Percentiles rank a stretch among this genome's conserved stretches.
These are phyloP conservation scores for Philopedon plagiatum DNA, from an alignment of 2,888 invertebrate species.

Conservation along the genomic window DNA sequence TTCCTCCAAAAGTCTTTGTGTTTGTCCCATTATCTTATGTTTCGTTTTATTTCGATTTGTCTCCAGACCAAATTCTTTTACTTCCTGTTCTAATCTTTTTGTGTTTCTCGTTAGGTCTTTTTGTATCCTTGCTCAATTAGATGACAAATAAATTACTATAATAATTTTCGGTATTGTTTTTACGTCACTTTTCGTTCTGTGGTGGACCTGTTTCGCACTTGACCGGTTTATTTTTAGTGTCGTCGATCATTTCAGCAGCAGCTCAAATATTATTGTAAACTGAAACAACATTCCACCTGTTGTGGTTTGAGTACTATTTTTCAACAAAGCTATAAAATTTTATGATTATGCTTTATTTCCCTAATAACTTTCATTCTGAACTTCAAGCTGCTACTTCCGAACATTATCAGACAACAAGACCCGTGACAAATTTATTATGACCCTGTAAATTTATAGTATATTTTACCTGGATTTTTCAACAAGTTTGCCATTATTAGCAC, in stretches of 20 bases:
- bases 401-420: constrained; percentile 26
- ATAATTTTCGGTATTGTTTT: no score
- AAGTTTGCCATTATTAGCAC: neutral
- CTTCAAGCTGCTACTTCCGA: constrained; percentile 28
- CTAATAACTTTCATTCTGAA: constrained; percentile 41
- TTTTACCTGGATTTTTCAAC: constrained; percentile 10
- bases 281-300: constrained; percentile 37
- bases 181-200: no score
- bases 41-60: no score
- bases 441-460: constrained; percentile 22
- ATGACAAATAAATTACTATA: no score
- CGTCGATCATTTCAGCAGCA: no score
- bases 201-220: neutral
- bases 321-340: constrained; percentile 48
- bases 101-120: no score
- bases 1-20: no score
- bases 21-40: no score
- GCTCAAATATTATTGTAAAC: neutral
- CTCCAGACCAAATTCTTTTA: no score
- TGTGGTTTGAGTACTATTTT: constrained; percentile 36
- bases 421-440: constrained; percentile 39
- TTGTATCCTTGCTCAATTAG: no score
- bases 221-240: neutral
- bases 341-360: constrained; percentile 50
- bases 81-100: no score